Base-by-base conservation (phyloP, 1,140 invertebrate species). In the Eupeodes corollae region DNA sequence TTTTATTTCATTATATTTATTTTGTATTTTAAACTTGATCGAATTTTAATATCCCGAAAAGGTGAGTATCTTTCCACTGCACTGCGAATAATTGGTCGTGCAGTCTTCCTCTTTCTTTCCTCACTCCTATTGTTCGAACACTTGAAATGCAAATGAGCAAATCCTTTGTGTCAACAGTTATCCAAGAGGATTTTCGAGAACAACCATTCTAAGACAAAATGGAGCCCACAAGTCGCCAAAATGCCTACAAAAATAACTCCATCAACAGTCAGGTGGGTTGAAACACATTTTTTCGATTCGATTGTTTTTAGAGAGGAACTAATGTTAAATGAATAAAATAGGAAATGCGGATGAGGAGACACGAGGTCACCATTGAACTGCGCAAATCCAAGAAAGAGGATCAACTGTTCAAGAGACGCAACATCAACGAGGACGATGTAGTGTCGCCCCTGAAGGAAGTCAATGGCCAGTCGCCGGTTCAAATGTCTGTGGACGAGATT, bases 361-460 rank as follows among this genome's bases (percentile, higher is more conserved):
- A 79, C 57, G 91, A 97, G 67, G 78, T 88, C 16, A 88, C 82
- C 9, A 80, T 98, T 11, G 88, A 95, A 56, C 72, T 99, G 8
- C 74, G 96, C 13, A 98, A 97, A 74, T 83, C 85, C 6, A 86
- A 88, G 38, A 89, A 95, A 62, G 93, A 98, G 72, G 93, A 98
- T 58, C 91, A 94, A 60, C 71, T 99, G n/a, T 74, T 86, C 2
- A 99, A 99, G 72, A 74, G 91, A 39, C 76, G 96, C 45, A 97
- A 97, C 59, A 83, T 98, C 26, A 73, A 74, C 43, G 65, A 75
- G 6, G 68, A 70, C 33, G 76, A 79, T 44, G 56, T 70, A 0
- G 62, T 71, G 6, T 75, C 73, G 10, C 77, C 77, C 6, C 61
- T 78, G 0, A 75, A 77, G 51, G 75, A 81, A 38, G 60, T 61